Conservation (phyloP, 2,113 vertebrate genomes). For the Psilopsiagon aymara region DNA sequence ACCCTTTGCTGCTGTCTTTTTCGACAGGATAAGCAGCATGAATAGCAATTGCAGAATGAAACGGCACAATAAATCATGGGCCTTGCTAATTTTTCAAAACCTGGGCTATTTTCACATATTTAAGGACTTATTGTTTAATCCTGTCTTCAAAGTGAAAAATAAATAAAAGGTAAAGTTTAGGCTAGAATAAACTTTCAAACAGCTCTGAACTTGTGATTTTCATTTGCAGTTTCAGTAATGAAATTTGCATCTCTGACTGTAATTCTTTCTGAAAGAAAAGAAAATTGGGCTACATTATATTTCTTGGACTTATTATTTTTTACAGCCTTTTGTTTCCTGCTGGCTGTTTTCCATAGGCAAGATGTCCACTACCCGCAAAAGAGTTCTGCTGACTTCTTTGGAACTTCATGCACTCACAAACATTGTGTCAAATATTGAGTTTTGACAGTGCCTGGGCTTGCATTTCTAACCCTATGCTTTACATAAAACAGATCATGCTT, state of each 20-base stretch:
- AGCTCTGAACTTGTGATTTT: neutral
- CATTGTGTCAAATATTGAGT: neutral
- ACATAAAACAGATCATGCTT: fast-evolving
- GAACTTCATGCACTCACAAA: neutral
- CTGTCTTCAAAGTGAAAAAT: neutral
- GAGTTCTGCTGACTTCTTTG: neutral
- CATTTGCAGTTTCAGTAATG: conserved; percentile 16
- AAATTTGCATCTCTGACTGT: neutral
- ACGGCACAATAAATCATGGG: neutral
- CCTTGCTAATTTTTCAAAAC: conserved; percentile 5
- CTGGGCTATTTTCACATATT: neutral
- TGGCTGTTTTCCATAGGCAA: neutral
- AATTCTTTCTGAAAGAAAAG: neutral
- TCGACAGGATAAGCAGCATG: neutral
- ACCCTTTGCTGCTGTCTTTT: neutral
- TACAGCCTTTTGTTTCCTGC: neutral
- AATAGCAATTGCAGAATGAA: neutral
- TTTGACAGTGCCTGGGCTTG: neutral
- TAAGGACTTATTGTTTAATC: neutral
- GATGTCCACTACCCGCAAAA: neutral
- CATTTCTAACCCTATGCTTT: neutral
- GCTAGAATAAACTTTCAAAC: conserved; percentile 1
- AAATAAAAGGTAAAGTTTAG: neutral
- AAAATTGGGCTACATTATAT: neutral
- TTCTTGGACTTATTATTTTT: neutral